Evolutionary conservation across 2,888 invertebrate genomes (phyloP), one percentile per base, ranked within the genome.

Genomic region (Mantis religiosa): DNA sequence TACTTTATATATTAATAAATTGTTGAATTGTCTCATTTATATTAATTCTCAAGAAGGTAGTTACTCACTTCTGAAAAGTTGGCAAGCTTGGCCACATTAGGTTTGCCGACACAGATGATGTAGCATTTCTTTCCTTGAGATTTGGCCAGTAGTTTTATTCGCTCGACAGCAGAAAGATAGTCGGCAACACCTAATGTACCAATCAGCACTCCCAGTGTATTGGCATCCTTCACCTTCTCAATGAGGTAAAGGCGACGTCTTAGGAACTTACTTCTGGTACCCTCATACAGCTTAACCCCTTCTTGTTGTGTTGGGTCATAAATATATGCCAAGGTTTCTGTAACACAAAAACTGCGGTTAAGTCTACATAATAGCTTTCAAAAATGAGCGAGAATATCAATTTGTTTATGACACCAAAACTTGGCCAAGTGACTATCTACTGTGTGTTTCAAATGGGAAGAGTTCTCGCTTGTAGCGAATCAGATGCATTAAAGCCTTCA

Each of bases 11-110:
- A n/a, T n/a, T n/a, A n/a, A n/a, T n/a, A n/a, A n/a, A n/a, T n/a
- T n/a, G n/a, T n/a, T n/a, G n/a, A n/a, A n/a, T n/a, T n/a, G n/a
- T n/a, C n/a, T n/a, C n/a, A n/a, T n/a, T n/a, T n/a, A n/a, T n/a
- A n/a, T n/a, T n/a, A n/a, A n/a, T n/a, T n/a, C n/a, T n/a, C n/a
- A n/a, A n/a, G n/a, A n/a, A n/a, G n/a, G n/a, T n/a, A 82, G 83
- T 89, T 89, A 90, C 92, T 92, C 93, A 96, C 96, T 94, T 98
- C 98, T 89, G 97, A 96, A 93, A 99, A 98, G 93, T 99, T 99
- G 0, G 98, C 98, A 90, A 99, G 94, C 93, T 99, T 99, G 0
- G 98, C 97, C 20, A 97, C 97, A 94, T 98, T 99, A 4, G 98
- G 97, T 93, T 98, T 98, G 8, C 99, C 99, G 88, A 99, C 97